phyloP scores from a whole-genome alignment of 1,140 invertebrate genomes.

The Nymphalis io region DNA sequence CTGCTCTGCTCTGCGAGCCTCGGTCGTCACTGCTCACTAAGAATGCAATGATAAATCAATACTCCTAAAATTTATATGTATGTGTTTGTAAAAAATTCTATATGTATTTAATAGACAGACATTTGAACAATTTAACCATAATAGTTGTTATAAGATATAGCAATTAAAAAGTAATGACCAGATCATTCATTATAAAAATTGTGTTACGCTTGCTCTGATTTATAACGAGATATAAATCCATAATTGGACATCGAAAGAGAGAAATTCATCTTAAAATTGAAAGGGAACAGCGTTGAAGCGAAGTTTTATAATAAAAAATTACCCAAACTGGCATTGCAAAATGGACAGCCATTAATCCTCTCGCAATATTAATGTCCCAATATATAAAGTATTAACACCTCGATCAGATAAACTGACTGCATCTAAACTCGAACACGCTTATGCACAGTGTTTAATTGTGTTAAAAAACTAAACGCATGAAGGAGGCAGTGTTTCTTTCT shows the following conservation, averaged over 20 bases:
- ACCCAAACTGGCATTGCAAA: constrained; percentile 3
- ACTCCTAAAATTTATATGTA: no score
- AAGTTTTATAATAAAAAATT: not conserved
- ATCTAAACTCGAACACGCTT: not conserved
- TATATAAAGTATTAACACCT: constrained; percentile 49
- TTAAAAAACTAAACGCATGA: not conserved
- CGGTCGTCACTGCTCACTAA: no score
- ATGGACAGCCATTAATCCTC: constrained; percentile 35
- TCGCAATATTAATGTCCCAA: constrained; percentile 50
- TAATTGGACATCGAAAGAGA: no score
- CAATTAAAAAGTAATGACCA: no score
- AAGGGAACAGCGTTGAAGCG: not conserved
- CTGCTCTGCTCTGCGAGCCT: no score
- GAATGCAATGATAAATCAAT: no score
- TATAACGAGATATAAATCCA: no score
- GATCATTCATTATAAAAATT: not conserved
- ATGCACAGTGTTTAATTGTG: not conserved
- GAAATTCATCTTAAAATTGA: not conserved
- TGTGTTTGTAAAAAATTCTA: no score
- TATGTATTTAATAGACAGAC: no score
- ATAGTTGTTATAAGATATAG: no score
- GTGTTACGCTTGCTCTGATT: no score
- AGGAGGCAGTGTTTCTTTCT: not conserved
- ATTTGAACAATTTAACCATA: no score
- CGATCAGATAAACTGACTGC: constrained; percentile 6